A percentile compares a stretch with the other conserved stretches of the same genome.
phyloP scores from a whole-genome alignment of 2,797 vertebrate genomes.

The Hoplostethus atlanticus region DNA sequence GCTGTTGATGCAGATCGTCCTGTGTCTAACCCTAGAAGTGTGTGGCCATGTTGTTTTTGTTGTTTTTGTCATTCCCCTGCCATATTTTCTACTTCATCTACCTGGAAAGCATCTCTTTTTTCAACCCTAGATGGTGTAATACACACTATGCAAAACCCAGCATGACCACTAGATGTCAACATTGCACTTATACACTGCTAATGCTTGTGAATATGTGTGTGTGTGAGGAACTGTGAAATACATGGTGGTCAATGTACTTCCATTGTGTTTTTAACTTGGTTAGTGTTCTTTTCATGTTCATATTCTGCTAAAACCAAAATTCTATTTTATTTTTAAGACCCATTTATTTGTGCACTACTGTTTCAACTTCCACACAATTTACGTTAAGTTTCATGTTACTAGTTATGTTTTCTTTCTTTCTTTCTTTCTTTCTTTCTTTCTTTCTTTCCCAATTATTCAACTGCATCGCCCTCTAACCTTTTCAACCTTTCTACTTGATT shows the following conservation, averaged over 20 bases:
- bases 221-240: background rate
- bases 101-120: background rate
- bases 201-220: background rate
- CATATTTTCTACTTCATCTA: background rate
- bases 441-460: background rate
- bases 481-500: background rate
- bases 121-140: background rate
- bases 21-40: background rate
- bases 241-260: no score
- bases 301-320: no score
- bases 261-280: no score
- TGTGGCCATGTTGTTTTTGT: background rate
- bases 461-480: background rate
- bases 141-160: background rate
- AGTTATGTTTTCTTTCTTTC: background rate
- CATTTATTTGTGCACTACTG: no score
- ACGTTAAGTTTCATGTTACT: background rate
- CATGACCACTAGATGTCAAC: conserved; percentile 72
- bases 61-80: background rate
- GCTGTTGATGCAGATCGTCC: background rate
- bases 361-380: background rate
- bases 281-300: no score
- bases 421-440: background rate
- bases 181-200: conserved; percentile 3
- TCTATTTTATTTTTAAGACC: no score